Evolutionary conservation across 1,140 invertebrate species (phyloP).

Genomic region (Bombus consobrinus): DNA sequence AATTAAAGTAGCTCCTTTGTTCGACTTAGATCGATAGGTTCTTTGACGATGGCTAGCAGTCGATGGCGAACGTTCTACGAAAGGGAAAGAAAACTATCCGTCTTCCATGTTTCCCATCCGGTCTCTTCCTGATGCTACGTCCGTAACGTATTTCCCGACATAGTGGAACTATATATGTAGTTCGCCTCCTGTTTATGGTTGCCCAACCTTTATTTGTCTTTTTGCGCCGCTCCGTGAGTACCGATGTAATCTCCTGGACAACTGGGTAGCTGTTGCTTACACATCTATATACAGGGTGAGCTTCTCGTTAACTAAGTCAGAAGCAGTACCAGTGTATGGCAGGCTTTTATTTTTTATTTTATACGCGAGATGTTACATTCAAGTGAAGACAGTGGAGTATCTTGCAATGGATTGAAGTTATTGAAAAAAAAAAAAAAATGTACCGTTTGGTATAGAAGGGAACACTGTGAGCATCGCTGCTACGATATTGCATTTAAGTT

Average conservation of each 20-base stretch:
- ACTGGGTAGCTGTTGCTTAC: not conserved
- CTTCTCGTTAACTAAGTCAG: no score
- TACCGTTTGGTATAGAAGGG: no score
- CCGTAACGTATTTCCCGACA: not conserved
- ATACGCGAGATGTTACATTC: no score
- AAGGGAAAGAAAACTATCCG: conserved; percentile 68
- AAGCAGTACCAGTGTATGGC: no score
- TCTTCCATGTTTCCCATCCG: conserved; percentile 42
- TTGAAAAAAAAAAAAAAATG: no score
- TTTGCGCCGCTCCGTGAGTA: not conserved
- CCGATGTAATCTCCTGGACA: conserved; percentile 18
- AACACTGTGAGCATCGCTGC: no score
- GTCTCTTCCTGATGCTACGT: conserved; percentile 38
- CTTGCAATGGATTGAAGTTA: no score
- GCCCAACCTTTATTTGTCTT: not conserved
- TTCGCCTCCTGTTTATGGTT: not conserved
- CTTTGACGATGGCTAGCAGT: conserved; percentile 59
- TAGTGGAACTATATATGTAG: not conserved
- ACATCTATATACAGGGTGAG: not conserved
- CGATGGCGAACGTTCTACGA: conserved; percentile 29
- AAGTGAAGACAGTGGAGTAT: no score
- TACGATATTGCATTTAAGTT: no score
- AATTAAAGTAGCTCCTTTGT: conserved; percentile 78
- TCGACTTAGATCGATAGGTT: conserved; percentile 76
- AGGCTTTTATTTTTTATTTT: no score